phyloP scores from a whole-genome alignment of 2,113 vertebrate genomes.

The Gorsachius goisagi region DNA sequence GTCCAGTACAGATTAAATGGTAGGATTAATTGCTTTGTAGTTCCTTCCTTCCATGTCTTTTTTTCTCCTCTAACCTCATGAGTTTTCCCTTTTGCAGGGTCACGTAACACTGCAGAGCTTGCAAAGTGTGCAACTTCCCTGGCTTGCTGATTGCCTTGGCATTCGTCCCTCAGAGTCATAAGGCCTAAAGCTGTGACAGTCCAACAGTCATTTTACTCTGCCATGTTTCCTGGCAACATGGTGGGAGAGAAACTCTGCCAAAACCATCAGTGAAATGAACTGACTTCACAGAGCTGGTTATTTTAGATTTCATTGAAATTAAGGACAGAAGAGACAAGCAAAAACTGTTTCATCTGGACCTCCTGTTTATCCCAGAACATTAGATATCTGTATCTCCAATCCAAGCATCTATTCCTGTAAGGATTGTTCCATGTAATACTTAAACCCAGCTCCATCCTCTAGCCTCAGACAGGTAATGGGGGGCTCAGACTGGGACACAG shows the following conservation, averaged over 20 bases:
- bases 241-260: slow-evolving; percentile 30
- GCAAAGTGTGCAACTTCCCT: slow-evolving; percentile 12
- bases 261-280: slow-evolving; percentile 35
- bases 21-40: neutral
- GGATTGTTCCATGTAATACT: neutral
- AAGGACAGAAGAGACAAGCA: slow-evolving; percentile 8
- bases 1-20: neutral
- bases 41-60: neutral
- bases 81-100: neutral
- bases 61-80: neutral
- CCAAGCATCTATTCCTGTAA: neutral
- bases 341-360: slow-evolving; percentile 31
- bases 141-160: slow-evolving; percentile 3
- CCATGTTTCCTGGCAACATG: slow-evolving; percentile 46
- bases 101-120: neutral
- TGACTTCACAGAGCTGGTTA: slow-evolving; percentile 24
- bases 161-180: slow-evolving; percentile 33
- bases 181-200: slow-evolving; percentile 58
- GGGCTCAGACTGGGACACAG: neutral
- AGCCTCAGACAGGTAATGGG: neutral
- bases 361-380: neutral
- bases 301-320: slow-evolving; percentile 33
- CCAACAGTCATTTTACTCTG: slow-evolving; percentile 25
- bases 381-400: neutral
- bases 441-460: neutral